A percentile compares a stretch with the other conserved stretches of the same genome.
phyloP scores from a whole-genome alignment of 1,140 invertebrate genomes.

The Ectropis grisescens region DNA sequence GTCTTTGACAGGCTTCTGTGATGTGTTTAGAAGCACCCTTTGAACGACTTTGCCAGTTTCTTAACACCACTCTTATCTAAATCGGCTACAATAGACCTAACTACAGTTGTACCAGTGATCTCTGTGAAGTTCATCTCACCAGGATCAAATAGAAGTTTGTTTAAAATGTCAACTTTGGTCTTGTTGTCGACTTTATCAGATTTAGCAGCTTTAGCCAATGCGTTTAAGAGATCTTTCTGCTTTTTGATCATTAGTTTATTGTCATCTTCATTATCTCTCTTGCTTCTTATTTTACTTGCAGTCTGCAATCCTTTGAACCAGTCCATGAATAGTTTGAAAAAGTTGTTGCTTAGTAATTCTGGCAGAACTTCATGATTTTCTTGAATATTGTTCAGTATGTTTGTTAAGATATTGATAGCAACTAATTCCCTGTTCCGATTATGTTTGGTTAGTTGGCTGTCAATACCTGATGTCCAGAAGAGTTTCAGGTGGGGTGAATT shows the following conservation, averaged over 20 bases:
- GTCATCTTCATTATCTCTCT: constrained; percentile 58
- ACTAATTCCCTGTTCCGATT: constrained; percentile 73
- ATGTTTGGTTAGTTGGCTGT: constrained; percentile 71
- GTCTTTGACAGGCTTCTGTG: constrained; percentile 64
- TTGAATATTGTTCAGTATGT: constrained; percentile 63
- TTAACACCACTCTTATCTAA: constrained; percentile 74
- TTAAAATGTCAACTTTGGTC: constrained; percentile 70
- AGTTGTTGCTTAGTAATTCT: constrained; percentile 67
- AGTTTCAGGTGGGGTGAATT: constrained; percentile 55
- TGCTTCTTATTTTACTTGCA: constrained; percentile 52
- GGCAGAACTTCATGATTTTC: constrained; percentile 64
- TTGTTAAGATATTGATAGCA: constrained; percentile 64
- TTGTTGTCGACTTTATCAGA: constrained; percentile 61
- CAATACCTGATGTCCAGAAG: constrained; percentile 72
- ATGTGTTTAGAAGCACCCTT: constrained; percentile 69
- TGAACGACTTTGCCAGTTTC: constrained; percentile 73
- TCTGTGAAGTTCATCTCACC: constrained; percentile 81
- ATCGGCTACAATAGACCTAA: constrained; percentile 73
- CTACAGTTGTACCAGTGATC: constrained; percentile 74
- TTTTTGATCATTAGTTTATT: constrained; percentile 70
- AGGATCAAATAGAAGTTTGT: constrained; percentile 75
- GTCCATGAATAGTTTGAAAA: constrained; percentile 71
- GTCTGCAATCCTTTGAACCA: constrained; percentile 68
- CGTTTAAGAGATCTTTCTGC: constrained; percentile 69
- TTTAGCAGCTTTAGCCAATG: constrained; percentile 65